Percentiles rank a stretch among this genome's conserved stretches.
These are phyloP conservation scores for Bos indicus DNA, from an alignment of 2,113 vertebrate species.

Conservation along the genomic window DNA sequence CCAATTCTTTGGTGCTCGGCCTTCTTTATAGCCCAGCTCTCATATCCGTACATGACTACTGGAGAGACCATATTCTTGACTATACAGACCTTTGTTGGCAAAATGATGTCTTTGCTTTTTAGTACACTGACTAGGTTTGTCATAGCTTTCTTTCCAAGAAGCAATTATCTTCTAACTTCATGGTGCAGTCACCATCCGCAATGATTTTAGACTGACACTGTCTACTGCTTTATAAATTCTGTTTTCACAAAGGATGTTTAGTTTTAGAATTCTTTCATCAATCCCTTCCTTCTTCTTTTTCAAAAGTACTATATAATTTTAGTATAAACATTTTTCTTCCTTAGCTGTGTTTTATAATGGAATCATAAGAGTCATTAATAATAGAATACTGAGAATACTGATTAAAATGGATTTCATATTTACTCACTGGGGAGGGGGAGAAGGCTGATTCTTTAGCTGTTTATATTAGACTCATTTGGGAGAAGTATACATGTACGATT, in stretches of 20 bases:
- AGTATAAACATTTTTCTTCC: neutral
- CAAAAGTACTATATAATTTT: neutral
- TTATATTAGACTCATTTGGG: neutral
- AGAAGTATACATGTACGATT: neutral
- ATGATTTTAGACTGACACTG: neutral
- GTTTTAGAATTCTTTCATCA: neutral
- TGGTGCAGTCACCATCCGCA: neutral
- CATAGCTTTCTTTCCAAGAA: neutral
- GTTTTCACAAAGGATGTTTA: neutral
- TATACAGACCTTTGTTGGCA: neutral
- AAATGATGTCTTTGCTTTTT: neutral
- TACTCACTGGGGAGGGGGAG: neutral
- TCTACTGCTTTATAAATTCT: neutral
- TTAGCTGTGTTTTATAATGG: neutral
- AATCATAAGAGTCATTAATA: conserved; percentile 6
- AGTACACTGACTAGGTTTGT: neutral
- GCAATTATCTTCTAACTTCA: neutral
- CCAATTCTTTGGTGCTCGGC: neutral
- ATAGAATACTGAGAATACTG: neutral
- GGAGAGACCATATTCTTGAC: neutral
- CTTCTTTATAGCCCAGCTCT: neutral
- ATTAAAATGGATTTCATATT: neutral
- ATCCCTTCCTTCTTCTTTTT: neutral
- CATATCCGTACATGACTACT: neutral
- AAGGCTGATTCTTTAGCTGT: neutral